phyloP scores from a whole-genome alignment of 2,888 invertebrate genomes.

The Cantharis rustica region DNA sequence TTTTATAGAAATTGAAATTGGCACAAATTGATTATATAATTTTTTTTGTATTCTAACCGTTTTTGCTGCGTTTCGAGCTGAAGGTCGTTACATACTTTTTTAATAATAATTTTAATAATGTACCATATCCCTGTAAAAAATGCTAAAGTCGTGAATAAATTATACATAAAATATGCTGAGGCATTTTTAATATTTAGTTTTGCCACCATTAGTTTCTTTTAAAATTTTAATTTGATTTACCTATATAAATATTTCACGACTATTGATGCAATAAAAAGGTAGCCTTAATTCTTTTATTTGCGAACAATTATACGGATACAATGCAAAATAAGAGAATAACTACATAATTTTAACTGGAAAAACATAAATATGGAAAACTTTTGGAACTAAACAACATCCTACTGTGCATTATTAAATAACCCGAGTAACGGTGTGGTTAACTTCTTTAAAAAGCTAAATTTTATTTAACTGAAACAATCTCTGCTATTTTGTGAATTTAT shows the following conservation, averaged over 20 bases:
- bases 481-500: neutral
- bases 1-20: no score
- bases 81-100: no score
- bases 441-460: neutral
- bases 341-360: neutral
- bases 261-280: neutral
- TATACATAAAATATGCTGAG: no score
- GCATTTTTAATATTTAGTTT: no score
- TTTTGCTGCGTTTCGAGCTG: no score
- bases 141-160: no score
- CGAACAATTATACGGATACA: neutral
- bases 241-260: neutral
- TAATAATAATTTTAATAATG: no score
- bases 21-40: no score
- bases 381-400: neutral
- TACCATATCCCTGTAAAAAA: no score
- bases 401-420: neutral
- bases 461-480: neutral
- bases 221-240: no score
- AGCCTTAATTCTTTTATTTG: neutral
- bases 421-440: neutral
- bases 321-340: neutral
- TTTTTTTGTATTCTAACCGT: no score
- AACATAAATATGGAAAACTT: neutral
- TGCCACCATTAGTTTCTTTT: no score